Conservation (phyloP, 2,888 invertebrate genomes). For the Ectobius pallidus region DNA sequence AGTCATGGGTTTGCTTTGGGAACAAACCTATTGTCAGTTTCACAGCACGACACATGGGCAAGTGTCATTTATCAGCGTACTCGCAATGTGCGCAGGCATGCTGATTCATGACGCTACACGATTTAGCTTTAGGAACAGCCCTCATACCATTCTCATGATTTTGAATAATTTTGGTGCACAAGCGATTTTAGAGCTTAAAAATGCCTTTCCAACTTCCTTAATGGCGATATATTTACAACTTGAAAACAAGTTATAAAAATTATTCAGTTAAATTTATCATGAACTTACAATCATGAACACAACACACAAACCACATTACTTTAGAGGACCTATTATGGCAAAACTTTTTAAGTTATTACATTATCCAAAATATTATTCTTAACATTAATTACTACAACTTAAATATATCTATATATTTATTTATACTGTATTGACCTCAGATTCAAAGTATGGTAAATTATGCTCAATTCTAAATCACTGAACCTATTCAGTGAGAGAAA, state of each 20-base stretch:
- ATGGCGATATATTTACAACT: constrained; percentile 19
- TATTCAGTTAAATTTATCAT: background rate
- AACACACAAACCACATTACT: constrained; percentile 16
- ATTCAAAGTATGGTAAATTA: background rate
- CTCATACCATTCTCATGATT: background rate
- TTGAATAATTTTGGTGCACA: background rate
- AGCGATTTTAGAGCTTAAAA: background rate
- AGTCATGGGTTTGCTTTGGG: no score
- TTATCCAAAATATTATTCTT: constrained; percentile 27
- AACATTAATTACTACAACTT: constrained; percentile 18
- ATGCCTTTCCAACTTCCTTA: background rate
- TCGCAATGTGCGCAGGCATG: no score
- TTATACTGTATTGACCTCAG: background rate
- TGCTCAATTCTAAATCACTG: background rate
- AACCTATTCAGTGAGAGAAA: background rate
- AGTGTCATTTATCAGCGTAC: no score
- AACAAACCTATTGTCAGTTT: no score
- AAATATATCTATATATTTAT: constrained; percentile 20
- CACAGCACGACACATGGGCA: no score
- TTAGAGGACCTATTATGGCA: background rate
- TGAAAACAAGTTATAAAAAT: constrained; percentile 32
- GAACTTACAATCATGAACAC: constrained; percentile 15
- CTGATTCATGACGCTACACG: no score
- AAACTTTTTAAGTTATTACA: background rate
- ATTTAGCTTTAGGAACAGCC: no score